Evolutionary conservation across 2,888 invertebrate genomes (phyloP).

Genomic region (Agonum fuliginosum): DNA sequence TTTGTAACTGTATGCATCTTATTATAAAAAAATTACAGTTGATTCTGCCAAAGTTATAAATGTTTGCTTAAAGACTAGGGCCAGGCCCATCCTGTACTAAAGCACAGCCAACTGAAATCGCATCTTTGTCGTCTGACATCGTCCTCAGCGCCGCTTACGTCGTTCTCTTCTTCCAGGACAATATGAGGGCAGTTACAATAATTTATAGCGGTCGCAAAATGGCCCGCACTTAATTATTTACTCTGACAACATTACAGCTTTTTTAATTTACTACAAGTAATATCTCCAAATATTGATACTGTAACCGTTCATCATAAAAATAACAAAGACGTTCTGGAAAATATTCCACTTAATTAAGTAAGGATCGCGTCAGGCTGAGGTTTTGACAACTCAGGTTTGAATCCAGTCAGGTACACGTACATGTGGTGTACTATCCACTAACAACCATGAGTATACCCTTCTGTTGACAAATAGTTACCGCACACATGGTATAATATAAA

Average conservation of each 20-base stretch:
- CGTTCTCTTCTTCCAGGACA: conserved; percentile 13
- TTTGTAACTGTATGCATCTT: no score
- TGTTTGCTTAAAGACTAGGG: background rate
- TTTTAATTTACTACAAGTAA: conserved; percentile 66
- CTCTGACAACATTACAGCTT: conserved; percentile 63
- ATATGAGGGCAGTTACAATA: conserved; percentile 53
- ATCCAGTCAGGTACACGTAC: no score
- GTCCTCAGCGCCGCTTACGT: background rate
- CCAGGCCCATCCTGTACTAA: no score
- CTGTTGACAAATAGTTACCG: no score
- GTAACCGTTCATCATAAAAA: conserved; percentile 62
- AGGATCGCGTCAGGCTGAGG: no score
- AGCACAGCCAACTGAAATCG: background rate
- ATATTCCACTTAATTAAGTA: conserved; percentile 19
- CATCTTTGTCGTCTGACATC: conserved; percentile 6
- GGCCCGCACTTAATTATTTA: conserved; percentile 64
- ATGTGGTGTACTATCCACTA: no score
- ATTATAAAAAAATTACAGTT: no score
- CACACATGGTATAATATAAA: no score
- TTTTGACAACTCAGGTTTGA: no score
- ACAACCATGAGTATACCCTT: no score
- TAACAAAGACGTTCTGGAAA: conserved; percentile 63
- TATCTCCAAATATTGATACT: conserved; percentile 66
- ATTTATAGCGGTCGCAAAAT: conserved; percentile 60
- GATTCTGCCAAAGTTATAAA: background rate